phyloP scores from a whole-genome alignment of 2,113 vertebrate genomes.

The Anolis sagrei region DNA sequence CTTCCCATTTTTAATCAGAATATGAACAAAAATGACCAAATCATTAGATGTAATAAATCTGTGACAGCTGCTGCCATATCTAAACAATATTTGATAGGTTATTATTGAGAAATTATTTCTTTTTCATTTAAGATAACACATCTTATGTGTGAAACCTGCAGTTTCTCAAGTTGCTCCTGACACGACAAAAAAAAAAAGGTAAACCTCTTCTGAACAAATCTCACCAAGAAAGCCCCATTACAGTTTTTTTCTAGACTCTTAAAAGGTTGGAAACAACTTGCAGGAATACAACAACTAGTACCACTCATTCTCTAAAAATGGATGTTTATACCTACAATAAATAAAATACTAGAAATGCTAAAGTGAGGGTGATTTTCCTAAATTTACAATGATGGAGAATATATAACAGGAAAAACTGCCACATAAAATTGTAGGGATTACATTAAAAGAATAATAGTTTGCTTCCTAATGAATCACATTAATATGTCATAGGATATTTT shows the following conservation, averaged over 20 bases:
- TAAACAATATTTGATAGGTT: background rate
- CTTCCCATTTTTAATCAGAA: background rate
- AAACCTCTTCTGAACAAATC: no score
- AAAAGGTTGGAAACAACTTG: no score
- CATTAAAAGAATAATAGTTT: background rate
- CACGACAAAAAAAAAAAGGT: no score
- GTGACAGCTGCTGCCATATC: background rate
- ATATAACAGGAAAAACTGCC: no score
- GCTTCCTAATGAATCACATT: background rate
- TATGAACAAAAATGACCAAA: background rate
- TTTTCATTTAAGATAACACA: background rate
- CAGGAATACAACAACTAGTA: background rate
- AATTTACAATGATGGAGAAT: no score
- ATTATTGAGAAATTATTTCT: background rate
- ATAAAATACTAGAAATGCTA: background rate
- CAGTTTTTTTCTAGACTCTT: no score
- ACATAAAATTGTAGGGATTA: no score
- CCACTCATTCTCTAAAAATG: background rate
- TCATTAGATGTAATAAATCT: background rate
- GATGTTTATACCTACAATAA: slow-evolving; percentile 6
- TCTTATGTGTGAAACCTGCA: no score
- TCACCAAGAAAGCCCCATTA: no score
- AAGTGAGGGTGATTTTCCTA: no score
- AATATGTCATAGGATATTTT: fast-evolving
- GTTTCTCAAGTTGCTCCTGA: no score